phyloP scores from a whole-genome alignment of 2,797 vertebrate genomes.

The Cyclopterus lumpus region DNA sequence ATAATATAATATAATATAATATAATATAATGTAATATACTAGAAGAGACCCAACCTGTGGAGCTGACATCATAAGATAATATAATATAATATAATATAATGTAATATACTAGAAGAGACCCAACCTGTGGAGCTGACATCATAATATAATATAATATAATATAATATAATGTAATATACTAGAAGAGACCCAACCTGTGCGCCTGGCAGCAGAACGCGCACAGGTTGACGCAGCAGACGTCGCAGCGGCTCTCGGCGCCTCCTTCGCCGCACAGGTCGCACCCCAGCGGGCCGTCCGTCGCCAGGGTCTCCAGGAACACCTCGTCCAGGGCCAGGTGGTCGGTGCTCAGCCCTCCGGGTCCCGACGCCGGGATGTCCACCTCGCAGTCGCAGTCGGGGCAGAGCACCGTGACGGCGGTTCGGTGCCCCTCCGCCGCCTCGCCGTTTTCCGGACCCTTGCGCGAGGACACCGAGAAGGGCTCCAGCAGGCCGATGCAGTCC shows the following conservation, averaged over 20 bases:
- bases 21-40: too few species aligned
- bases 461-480: constrained; percentile 77
- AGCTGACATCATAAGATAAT: too few species aligned
- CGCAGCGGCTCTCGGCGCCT: constrained; percentile 87
- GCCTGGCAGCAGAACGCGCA: constrained; percentile 95
- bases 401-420: constrained; percentile 77
- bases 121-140: too few species aligned
- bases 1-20: not conserved
- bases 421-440: not conserved
- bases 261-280: constrained; percentile 92
- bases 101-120: too few species aligned
- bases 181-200: constrained; percentile 78
- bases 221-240: constrained; percentile 87
- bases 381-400: constrained; percentile 91
- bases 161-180: not conserved
- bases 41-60: too few species aligned
- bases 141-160: not conserved
- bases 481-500: constrained; percentile 85
- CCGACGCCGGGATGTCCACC: constrained; percentile 86
- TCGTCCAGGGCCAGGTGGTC: constrained; percentile 90
- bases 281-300: constrained; percentile 74
- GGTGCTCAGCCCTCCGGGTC: constrained; percentile 83
- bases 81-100: too few species aligned
- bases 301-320: constrained; percentile 86
- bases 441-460: not conserved